A percentile compares a stretch with the other conserved stretches of the same genome.
Evolutionary conservation across 2,888 invertebrate species (phyloP).

Genomic region (Entomobrya multifasciata): DNA sequence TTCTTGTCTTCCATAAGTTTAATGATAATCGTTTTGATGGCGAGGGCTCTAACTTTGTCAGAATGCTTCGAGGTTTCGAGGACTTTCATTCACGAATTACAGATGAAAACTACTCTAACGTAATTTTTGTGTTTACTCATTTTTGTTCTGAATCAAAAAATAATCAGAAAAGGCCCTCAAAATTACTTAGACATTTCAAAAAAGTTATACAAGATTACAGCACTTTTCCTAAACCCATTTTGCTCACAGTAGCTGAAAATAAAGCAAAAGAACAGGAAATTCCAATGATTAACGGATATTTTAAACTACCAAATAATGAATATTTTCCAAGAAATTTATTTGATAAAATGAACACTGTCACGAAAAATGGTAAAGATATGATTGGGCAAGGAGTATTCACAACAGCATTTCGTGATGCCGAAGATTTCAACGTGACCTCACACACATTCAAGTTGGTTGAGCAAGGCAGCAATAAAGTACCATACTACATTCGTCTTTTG

Average conservation of each 20-base stretch:
- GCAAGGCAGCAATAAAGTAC: not conserved
- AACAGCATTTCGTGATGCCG: slow-evolving; percentile 51
- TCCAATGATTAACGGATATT: slow-evolving; percentile 70
- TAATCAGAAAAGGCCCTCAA: slow-evolving; percentile 20
- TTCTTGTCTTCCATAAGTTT: slow-evolving; percentile 52
- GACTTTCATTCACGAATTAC: slow-evolving; percentile 39
- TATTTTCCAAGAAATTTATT: slow-evolving; percentile 71
- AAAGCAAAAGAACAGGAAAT: slow-evolving; percentile 44
- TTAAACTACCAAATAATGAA: slow-evolving; percentile 67
- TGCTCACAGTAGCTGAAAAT: slow-evolving; percentile 70
- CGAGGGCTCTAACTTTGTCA: slow-evolving; percentile 22
- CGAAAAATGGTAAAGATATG: slow-evolving; percentile 44
- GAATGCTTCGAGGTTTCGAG: slow-evolving; percentile 49
- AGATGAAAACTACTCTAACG: slow-evolving; percentile 56
- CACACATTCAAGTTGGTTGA: not conserved
- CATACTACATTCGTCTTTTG: slow-evolving; percentile 25
- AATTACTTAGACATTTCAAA: slow-evolving; percentile 23
- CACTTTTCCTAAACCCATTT: slow-evolving; percentile 59
- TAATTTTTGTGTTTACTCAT: slow-evolving; percentile 67
- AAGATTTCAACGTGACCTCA: slow-evolving; percentile 44
- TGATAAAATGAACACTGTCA: slow-evolving; percentile 57
- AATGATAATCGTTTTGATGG: slow-evolving; percentile 60
- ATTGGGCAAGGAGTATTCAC: slow-evolving; percentile 66
- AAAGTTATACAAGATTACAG: slow-evolving; percentile 54
- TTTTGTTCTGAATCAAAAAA: slow-evolving; percentile 50